phyloP scores from a whole-genome alignment of 2,113 vertebrate genomes.

The Panthera tigris region DNA sequence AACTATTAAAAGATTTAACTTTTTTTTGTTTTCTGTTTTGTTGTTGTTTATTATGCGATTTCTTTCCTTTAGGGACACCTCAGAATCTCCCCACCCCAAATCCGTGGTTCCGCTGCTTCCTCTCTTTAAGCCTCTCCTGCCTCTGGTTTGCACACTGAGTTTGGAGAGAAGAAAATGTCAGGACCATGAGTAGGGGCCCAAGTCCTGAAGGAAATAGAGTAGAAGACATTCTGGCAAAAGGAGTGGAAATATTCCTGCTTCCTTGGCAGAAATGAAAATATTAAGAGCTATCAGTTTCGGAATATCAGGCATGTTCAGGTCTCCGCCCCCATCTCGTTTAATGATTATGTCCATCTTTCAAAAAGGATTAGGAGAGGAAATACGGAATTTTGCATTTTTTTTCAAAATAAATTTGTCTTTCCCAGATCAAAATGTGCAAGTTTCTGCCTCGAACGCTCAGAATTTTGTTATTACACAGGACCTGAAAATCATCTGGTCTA shows the following conservation, averaged over 20 bases:
- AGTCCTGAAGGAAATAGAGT: neutral
- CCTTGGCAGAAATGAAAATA: neutral
- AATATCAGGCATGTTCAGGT: neutral
- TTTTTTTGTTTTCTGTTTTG: neutral
- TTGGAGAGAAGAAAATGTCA: neutral
- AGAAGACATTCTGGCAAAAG: neutral
- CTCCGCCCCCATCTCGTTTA: neutral
- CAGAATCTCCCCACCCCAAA: neutral
- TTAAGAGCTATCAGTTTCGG: neutral
- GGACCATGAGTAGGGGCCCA: neutral
- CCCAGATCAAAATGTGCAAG: neutral
- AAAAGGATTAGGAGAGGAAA: neutral
- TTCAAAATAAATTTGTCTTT: neutral
- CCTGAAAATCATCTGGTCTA: neutral
- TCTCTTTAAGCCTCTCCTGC: neutral
- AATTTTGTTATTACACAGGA: neutral
- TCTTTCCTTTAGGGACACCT: neutral
- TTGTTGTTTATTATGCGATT: neutral
- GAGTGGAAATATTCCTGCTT: neutral
- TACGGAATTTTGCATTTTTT: neutral
- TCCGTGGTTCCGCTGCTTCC: fast-evolving
- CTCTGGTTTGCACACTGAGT: neutral
- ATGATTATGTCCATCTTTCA: neutral
- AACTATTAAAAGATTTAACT: neutral
- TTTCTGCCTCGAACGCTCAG: neutral